Evolutionary conservation across 1,140 invertebrate species (phyloP), one percentile per base, ranked within the genome.

Genomic region (Calliopsis andreniformis): DNA sequence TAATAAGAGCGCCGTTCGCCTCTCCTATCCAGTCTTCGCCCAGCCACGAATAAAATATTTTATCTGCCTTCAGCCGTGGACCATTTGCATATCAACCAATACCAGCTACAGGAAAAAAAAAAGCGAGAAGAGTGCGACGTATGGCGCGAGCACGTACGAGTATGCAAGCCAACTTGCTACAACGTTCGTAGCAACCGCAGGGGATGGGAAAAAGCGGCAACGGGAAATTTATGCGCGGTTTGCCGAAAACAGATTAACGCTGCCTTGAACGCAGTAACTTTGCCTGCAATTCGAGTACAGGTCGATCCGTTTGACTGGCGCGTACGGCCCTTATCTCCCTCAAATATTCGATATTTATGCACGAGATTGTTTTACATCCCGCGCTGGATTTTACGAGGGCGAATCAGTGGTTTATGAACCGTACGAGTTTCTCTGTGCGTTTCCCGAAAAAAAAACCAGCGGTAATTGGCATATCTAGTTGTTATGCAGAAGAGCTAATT

Each of bases 21-120:
- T 59, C 28, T n/a, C 25, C 35, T 39, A 39, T 39, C 51, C 5
- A n/a, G 25, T 51, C 30, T 45, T 68, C 18, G 59, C 35, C 28
- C 10, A 10, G 35, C 42, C 42, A 42, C 51, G 69, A 56, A 63
- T 78, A 72, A 72, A 78, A 78, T 72, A 62, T 72, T 71, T 78
- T 78, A 78, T 78, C 76, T 72, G 47, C 76, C 59, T 72, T 39
- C 70, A 45, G 42, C 58, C 59, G 25, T 47, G 59, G 68, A 55
- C 68, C 45, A 78, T 78, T 78, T 78, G 76, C 76, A 78, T 78
- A 78, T 72, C 56, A 63, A 72, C 69, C 51, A 58, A 78, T 78
- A 72, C 59, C 43, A 30, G 18, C 30, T 45, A n/a, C 23, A 23
- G 53, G 47, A 63, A 58, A 55, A 28, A 53, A 43, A 45, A 53